Conservation (phyloP, 2,797 vertebrate species). For the Hydrolagus colliei region DNA sequence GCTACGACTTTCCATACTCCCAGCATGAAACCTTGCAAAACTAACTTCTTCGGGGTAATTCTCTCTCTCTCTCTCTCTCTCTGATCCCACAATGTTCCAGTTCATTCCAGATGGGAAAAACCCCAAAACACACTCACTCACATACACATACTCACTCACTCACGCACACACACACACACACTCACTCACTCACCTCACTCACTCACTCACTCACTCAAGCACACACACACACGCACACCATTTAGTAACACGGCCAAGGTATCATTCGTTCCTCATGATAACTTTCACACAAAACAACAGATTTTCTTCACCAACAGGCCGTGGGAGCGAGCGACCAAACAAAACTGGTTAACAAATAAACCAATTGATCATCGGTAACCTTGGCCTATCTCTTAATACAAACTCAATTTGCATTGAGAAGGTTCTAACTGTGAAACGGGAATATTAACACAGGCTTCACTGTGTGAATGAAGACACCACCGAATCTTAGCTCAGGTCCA, state of each 20-base stretch:
- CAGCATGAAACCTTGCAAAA: constrained; percentile 49
- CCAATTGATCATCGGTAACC: neutral
- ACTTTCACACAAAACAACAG: too few relatives aligned
- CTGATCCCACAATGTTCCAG: neutral
- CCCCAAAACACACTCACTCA: neutral
- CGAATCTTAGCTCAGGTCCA: neutral
- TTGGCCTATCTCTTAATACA: neutral
- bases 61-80: neutral
- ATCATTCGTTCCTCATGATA: too few relatives aligned
- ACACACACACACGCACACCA: too few relatives aligned
- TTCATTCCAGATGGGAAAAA: constrained; percentile 13
- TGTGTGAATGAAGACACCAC: too few relatives aligned
- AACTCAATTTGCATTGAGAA: neutral
- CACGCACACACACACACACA: too few relatives aligned
- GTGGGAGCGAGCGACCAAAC: too few relatives aligned
- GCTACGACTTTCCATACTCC: constrained; percentile 50
- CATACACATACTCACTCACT: too few relatives aligned
- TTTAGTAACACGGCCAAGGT: too few relatives aligned
- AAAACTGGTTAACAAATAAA: too few relatives aligned
- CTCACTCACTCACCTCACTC: too few relatives aligned
- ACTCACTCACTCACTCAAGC: too few relatives aligned
- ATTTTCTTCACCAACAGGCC: too few relatives aligned
- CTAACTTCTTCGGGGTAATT: constrained; percentile 21
- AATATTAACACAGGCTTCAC: neutral
- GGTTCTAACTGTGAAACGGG: neutral